phyloP scores from a whole-genome alignment of 2,888 invertebrate genomes.

The Epistrophe grossulariae region DNA sequence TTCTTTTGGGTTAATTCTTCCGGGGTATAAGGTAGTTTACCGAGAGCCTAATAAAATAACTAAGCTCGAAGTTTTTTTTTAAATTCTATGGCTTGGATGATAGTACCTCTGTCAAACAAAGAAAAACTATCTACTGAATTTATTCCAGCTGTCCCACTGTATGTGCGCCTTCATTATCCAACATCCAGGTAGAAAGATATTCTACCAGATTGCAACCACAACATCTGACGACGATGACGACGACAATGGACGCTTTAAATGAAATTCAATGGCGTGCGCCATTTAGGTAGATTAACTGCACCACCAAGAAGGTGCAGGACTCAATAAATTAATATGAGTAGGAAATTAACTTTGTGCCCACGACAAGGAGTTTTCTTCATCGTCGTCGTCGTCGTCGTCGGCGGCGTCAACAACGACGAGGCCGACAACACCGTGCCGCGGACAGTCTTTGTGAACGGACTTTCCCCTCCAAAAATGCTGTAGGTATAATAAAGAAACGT shows the following conservation, averaged over 20 bases:
- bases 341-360: slow-evolving; percentile 71
- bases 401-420: slow-evolving; percentile 21
- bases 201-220: slow-evolving; percentile 1
- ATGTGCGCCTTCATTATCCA: neutral
- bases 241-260: slow-evolving; percentile 22
- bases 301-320: slow-evolving; percentile 67
- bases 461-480: neutral
- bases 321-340: slow-evolving; percentile 65
- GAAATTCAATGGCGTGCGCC: slow-evolving; percentile 60
- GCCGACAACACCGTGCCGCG: no score
- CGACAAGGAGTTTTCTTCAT: slow-evolving; percentile 38
- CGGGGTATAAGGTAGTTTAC: no score
- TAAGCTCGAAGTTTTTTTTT: no score
- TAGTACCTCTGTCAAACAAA: no score
- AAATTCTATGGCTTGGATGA: no score
- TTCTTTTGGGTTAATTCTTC: no score
- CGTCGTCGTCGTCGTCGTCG: neutral
- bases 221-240: slow-evolving; percentile 6
- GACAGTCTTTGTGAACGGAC: slow-evolving; percentile 13
- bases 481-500: slow-evolving; percentile 20
- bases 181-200: slow-evolving; percentile 19
- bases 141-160: neutral
- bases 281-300: slow-evolving; percentile 49
- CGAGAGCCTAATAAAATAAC: no score
- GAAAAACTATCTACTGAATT: neutral